phyloP scores from a whole-genome alignment of 2,797 vertebrate genomes.

The Bradypodion ventrale region DNA sequence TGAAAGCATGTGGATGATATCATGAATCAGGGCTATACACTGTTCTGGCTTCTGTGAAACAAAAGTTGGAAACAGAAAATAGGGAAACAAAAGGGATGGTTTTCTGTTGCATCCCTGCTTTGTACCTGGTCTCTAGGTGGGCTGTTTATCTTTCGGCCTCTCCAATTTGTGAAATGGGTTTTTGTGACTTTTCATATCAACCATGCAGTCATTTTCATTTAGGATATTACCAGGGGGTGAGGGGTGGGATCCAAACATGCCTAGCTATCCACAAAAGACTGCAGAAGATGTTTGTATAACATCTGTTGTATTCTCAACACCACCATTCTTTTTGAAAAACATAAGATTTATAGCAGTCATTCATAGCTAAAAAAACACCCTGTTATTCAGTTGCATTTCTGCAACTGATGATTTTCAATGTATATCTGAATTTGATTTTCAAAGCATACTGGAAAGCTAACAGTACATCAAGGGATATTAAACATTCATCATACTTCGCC shows the following conservation, averaged over 20 bases:
- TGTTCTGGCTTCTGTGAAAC: not conserved
- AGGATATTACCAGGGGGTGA: too few species aligned
- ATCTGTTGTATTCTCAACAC: not conserved
- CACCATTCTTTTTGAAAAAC: not conserved
- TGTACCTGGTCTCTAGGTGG: not conserved
- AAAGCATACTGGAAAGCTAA: not conserved
- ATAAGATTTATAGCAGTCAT: not conserved
- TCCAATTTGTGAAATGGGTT: not conserved
- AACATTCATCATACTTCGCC: not conserved
- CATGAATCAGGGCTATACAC: not conserved
- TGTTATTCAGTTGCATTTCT: not conserved
- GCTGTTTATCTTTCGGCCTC: not conserved
- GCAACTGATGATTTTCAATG: accelerated
- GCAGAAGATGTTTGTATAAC: not conserved
- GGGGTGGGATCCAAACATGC: not conserved
- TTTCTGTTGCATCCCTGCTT: too few species aligned
- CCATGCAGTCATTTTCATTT: not conserved
- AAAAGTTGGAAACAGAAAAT: not conserved
- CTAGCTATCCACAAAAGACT: not conserved
- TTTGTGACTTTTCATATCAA: not conserved
- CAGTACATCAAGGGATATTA: not conserved
- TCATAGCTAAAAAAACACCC: accelerated
- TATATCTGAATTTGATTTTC: not conserved
- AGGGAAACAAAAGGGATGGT: not conserved
- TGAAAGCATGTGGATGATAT: not conserved